Base-by-base conservation (phyloP, 2,113 vertebrate genomes). In the Thryonomys swinderianus region DNA sequence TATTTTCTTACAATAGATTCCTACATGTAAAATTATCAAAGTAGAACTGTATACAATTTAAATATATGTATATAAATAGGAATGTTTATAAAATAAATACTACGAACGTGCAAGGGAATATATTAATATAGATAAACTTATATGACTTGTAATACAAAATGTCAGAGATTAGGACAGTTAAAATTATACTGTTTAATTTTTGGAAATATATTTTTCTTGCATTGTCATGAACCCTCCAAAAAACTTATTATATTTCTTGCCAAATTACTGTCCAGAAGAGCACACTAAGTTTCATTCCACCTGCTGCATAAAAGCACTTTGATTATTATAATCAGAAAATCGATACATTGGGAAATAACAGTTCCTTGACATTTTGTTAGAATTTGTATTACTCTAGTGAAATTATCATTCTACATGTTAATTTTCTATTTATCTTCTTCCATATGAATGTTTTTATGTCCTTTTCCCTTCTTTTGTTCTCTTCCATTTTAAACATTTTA, bases 1-100 rank as follows among this genome's bases (percentile, higher is more conserved):
- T 94, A 81, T 78, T 97, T 84, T 78, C 81, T 93, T 95, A 92
- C n/a, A 88, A 30, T 85, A 67, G 11, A 91, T 76, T 96, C 25
- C 21, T 64, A 67, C 32, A 61, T 92, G 85, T 78, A 92, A 53
- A 84, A 85, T 90, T n/a, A n/a, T n/a, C 48, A 51, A 10, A 51
- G 48, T 5, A 51, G 48, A 51, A 51, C 10, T 5, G 48, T 51
- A 51, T 51, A 51, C 48, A 51, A 10, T 51, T 51, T 51, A 51
- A 51, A 51, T 51, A 51, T 73, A 23, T 57, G 32, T 27, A 74
- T 3, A 79, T 66, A 90, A 34, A 18, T 73, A 42, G 64, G 8
- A 34, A 67, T 90, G 17, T 73, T 85, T 90, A 62, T 81, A 23
- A 59, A 67, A 74, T 25, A 61, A 90, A 59, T 62, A 93, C 76